Evolutionary conservation across 2,888 invertebrate species (phyloP), one percentile per base, ranked within the genome.

Genomic region (Bombylius discolor): DNA sequence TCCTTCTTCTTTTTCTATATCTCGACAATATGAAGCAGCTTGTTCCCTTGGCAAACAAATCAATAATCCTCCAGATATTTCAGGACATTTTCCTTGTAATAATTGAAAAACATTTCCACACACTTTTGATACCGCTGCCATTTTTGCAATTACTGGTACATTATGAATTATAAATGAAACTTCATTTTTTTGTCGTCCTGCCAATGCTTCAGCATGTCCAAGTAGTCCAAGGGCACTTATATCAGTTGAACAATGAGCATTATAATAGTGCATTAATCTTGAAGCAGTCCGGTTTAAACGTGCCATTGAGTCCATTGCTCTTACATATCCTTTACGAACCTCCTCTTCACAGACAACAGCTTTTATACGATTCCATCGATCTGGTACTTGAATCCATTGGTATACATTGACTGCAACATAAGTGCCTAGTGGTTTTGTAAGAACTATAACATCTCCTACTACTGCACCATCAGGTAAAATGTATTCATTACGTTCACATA

Each of bases 1-100:
- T 12, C 89, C 89, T 71, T 93, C 92, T 66, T 89, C 86, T 69
- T 89, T 89, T 68, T 91, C 89, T 66, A 93, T 88, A 65, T 92
- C 91, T 74, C 91, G 90, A 71, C 91, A 91, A 73, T 89, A 93
- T 1, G 89, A 89, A n/a, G 89, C 90, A 3, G 92, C 93, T 70
- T 92, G 89, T 72, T 92, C 90, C 53, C 89, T 77, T 0, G 91
- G 90, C 67, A 94, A 75, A 63, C 91, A 90, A 62, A 94, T 87
- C 59, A 94, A 76, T 49, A 94, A 77, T 39, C 93, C 92, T 39
- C 84, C 84, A 32, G 83, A 84, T 46, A 87, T 87, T 71, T 89
- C 88, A 1, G 88, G 84, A 12, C 86, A 85, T 66, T 82, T 82
- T 11, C 87, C 87, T 72, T 86, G 84, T 54, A 86, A 68, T 57